Conservation (phyloP, 2,888 invertebrate genomes). For the Idaea straminata region DNA sequence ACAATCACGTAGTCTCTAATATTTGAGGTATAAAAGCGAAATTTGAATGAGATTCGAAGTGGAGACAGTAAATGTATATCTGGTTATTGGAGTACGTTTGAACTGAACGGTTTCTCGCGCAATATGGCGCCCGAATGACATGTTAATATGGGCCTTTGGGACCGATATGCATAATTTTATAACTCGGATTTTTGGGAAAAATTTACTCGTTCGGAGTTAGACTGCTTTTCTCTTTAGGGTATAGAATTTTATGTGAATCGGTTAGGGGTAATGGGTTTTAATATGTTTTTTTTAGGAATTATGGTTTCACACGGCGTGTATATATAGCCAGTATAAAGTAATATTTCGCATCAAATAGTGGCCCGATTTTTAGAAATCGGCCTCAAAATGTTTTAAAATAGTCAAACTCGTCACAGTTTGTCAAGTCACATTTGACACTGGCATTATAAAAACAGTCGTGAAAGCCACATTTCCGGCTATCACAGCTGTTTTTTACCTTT, state of each 20-base stretch:
- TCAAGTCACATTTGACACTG: too few relatives aligned
- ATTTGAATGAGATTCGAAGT: not conserved
- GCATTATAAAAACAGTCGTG: too few relatives aligned
- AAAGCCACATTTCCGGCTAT: too few relatives aligned
- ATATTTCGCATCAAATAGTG: too few relatives aligned
- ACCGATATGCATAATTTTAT: conserved; percentile 76
- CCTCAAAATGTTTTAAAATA: too few relatives aligned
- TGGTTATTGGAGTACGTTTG: not conserved
- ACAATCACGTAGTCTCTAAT: not conserved
- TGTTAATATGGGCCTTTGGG: conserved; percentile 69
- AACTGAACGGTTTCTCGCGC: conserved; percentile 59
- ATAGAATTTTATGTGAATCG: conserved; percentile 23
- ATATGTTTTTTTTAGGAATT: not conserved
- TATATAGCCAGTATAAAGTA: too few relatives aligned
- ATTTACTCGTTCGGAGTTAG: conserved; percentile 34
- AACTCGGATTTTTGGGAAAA: conserved; percentile 29
- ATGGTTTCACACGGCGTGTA: too few relatives aligned
- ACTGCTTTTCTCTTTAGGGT: conserved; percentile 27
- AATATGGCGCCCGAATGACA: conserved; percentile 75
- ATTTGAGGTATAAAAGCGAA: not conserved
- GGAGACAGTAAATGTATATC: conserved; percentile 29
- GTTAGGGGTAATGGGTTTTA: not conserved
- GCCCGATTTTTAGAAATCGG: too few relatives aligned
- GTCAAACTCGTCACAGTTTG: too few relatives aligned
- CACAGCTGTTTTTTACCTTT: too few relatives aligned